A percentile compares a stretch with the other conserved stretches of the same genome.
These are phyloP conservation scores for Cyprinella venusta DNA, from an alignment of 2,797 vertebrate genomes.

Conservation along the genomic window DNA sequence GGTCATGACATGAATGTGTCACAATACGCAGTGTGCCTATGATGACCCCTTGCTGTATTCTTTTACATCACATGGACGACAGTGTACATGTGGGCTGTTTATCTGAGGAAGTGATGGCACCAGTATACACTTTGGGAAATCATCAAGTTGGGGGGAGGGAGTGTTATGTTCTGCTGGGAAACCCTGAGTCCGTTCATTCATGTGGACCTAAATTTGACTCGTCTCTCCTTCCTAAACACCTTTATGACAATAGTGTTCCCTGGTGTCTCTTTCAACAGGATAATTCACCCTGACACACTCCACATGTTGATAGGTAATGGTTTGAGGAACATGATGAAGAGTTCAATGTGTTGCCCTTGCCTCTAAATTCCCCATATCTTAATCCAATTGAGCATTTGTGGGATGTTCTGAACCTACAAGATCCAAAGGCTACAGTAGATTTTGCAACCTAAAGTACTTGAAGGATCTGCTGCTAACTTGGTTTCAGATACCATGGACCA, in stretches of 20 bases:
- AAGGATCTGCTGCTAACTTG: background rate
- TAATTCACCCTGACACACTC: too few relatives aligned
- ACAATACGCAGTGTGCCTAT: background rate
- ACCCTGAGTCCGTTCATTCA: too few relatives aligned
- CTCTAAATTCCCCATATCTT: background rate
- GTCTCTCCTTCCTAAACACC: too few relatives aligned
- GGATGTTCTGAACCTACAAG: background rate
- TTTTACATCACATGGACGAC: background rate
- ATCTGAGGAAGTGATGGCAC: background rate
- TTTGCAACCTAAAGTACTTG: background rate
- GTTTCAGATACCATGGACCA: background rate
- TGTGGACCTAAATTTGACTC: too few relatives aligned
- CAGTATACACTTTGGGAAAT: too few relatives aligned
- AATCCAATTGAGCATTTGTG: background rate
- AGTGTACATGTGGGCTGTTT: background rate
- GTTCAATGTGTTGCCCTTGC: too few relatives aligned
- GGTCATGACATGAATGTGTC: background rate
- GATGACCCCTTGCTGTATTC: background rate
- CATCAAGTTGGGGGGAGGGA: too few relatives aligned
- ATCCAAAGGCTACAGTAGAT: background rate
- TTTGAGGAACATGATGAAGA: too few relatives aligned
- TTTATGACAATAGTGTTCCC: too few relatives aligned
- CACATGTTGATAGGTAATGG: too few relatives aligned
- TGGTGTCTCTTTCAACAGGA: too few relatives aligned
- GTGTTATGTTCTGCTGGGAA: too few relatives aligned